Percentiles rank a stretch among this genome's conserved stretches.
phyloP scores from a whole-genome alignment of 2,888 invertebrate species.

The Lithosia quadra region DNA sequence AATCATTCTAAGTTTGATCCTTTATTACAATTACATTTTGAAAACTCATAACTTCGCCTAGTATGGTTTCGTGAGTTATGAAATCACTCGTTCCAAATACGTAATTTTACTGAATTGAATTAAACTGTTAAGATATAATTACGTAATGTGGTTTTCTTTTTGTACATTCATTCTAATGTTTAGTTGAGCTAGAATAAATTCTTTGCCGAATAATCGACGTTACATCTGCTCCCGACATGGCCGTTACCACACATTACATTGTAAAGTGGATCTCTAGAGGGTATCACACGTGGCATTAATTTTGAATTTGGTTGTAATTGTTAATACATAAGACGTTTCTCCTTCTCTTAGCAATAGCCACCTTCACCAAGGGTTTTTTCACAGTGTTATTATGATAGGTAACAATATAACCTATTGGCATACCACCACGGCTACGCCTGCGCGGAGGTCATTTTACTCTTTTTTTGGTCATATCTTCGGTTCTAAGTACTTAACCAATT shows the following conservation, averaged over 20 bases:
- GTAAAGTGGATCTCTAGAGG: background rate
- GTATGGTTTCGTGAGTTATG: background rate
- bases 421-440: too few species aligned
- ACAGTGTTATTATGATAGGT: too few species aligned
- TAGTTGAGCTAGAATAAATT: conserved; percentile 12
- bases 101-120: background rate
- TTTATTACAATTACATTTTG: too few species aligned
- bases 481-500: too few species aligned
- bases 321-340: background rate
- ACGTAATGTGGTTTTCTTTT: background rate
- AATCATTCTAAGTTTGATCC: too few species aligned
- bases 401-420: too few species aligned
- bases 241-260: conserved; percentile 25
- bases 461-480: too few species aligned
- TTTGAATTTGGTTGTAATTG: background rate
- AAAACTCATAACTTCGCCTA: too few species aligned
- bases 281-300: background rate
- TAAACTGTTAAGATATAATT: background rate
- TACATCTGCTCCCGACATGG: conserved; percentile 18
- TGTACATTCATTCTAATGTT: conserved; percentile 20
- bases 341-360: background rate
- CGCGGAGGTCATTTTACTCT: too few species aligned
- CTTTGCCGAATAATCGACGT: conserved; percentile 25
- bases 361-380: too few species aligned
- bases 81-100: background rate